Evolutionary conservation across 2,113 vertebrate genomes (phyloP).

Genomic region (Manacus vitellinus): DNA sequence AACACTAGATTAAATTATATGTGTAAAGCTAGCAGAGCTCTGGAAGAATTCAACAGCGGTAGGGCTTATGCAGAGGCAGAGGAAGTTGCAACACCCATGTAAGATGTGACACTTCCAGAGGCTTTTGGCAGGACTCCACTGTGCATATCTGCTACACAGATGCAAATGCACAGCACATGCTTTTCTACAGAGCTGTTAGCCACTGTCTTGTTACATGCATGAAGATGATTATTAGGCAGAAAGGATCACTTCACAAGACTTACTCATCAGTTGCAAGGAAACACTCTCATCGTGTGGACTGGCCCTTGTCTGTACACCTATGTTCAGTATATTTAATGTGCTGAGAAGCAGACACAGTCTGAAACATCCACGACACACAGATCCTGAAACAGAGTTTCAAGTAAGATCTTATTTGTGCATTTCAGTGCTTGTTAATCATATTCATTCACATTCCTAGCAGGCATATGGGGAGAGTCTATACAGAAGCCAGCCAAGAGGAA

Average conservation of each 20-base stretch:
- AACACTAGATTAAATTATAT: neutral
- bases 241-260: neutral
- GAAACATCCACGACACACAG: neutral
- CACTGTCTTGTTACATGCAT: neutral
- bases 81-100: constrained; percentile 54
- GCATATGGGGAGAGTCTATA: constrained; percentile 67
- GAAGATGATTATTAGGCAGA: neutral
- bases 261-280: neutral
- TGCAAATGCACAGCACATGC: constrained; percentile 19
- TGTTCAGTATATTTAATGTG: neutral
- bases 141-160: neutral
- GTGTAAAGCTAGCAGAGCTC: constrained; percentile 3
- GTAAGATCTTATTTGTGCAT: constrained; percentile 43
- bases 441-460: constrained; percentile 57
- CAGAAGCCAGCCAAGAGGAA: constrained; percentile 70
- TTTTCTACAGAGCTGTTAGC: constrained; percentile 1
- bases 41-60: constrained; percentile 11
- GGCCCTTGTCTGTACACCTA: neutral
- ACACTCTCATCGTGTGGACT: neutral
- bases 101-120: constrained; percentile 61
- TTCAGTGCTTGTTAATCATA: constrained; percentile 53
- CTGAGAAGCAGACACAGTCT: neutral
- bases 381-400: constrained; percentile 23
- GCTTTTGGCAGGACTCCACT: constrained; percentile 39
- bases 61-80: constrained; percentile 52